A percentile compares a stretch with the other conserved stretches of the same genome.
phyloP scores from a whole-genome alignment of 2,888 invertebrate genomes.

The Leucoptera coffeella region DNA sequence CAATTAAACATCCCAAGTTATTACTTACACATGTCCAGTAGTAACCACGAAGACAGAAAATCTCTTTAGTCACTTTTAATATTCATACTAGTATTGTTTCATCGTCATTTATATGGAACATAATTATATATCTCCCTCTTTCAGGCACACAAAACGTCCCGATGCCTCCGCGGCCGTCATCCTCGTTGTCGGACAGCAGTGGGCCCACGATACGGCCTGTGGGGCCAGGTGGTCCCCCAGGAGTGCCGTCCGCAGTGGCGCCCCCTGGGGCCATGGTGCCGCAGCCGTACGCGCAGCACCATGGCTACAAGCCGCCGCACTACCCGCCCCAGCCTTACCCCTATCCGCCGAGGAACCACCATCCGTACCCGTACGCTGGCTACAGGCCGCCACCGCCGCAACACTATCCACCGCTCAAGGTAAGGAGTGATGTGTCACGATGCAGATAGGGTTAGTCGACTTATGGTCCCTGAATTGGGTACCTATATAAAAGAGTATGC shows the following conservation, averaged over 20 bases:
- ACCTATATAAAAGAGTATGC: no score
- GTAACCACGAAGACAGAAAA: background rate
- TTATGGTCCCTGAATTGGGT: no score
- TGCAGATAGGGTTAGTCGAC: no score
- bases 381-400: constrained; percentile 31
- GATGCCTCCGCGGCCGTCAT: constrained; percentile 93
- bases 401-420: constrained; percentile 30
- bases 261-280: constrained; percentile 34
- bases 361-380: constrained; percentile 38
- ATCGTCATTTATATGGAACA: no score
- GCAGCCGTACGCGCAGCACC: constrained; percentile 30
- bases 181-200: constrained; percentile 60
- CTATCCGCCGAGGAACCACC: constrained; percentile 40
- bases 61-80: background rate
- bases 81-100: background rate
- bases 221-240: constrained; percentile 18
- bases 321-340: constrained; percentile 40
- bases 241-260: constrained; percentile 21
- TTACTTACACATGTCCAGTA: background rate
- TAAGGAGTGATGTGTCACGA: constrained; percentile 4
- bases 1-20: background rate
- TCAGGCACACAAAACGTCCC: constrained; percentile 88
- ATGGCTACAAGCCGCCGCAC: constrained; percentile 35
- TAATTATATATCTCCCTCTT: constrained; percentile 14
- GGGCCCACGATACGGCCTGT: constrained; percentile 25